Conservation (phyloP, 2,888 invertebrate species). For the Cataglyphis livida region DNA sequence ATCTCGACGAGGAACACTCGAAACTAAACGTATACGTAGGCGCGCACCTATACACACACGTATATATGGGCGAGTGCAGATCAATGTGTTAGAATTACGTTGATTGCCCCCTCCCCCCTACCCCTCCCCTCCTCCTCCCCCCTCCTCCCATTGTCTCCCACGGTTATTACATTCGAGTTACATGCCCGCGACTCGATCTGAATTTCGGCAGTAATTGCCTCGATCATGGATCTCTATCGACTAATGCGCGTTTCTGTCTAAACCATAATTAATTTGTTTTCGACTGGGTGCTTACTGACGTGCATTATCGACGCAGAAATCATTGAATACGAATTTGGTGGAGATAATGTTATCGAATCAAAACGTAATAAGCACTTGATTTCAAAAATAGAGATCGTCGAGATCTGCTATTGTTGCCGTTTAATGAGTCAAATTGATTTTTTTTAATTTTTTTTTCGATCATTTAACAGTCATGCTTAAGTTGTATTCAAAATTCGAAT, state of each 20-base stretch:
- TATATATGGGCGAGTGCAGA: slow-evolving; percentile 22
- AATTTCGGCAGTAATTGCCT: slow-evolving; percentile 73
- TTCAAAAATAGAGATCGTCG: neutral
- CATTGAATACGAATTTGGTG: slow-evolving; percentile 16
- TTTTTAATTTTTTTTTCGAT: neutral
- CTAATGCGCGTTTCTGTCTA: slow-evolving; percentile 62
- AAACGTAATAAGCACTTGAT: neutral
- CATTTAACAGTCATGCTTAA: neutral
- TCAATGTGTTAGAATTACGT: slow-evolving; percentile 72
- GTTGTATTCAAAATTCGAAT: neutral
- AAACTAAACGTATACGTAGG: slow-evolving; percentile 44
- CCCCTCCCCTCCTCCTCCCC: slow-evolving; percentile 42
- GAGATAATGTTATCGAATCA: neutral
- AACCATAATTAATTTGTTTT: slow-evolving; percentile 75
- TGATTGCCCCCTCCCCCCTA: slow-evolving; percentile 65
- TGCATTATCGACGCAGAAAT: slow-evolving; percentile 54
- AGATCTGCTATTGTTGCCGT: too few relatives aligned
- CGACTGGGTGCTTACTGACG: slow-evolving; percentile 45
- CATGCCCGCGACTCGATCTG: slow-evolving; percentile 60
- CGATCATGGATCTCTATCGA: slow-evolving; percentile 66
- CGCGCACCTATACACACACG: neutral
- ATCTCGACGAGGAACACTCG: slow-evolving; percentile 61
- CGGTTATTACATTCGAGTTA: slow-evolving; percentile 75
- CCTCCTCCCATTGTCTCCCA: slow-evolving; percentile 64
- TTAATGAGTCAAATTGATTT: neutral